Base-by-base conservation (phyloP, 2,888 invertebrate species). In the Piscicola geometra region DNA sequence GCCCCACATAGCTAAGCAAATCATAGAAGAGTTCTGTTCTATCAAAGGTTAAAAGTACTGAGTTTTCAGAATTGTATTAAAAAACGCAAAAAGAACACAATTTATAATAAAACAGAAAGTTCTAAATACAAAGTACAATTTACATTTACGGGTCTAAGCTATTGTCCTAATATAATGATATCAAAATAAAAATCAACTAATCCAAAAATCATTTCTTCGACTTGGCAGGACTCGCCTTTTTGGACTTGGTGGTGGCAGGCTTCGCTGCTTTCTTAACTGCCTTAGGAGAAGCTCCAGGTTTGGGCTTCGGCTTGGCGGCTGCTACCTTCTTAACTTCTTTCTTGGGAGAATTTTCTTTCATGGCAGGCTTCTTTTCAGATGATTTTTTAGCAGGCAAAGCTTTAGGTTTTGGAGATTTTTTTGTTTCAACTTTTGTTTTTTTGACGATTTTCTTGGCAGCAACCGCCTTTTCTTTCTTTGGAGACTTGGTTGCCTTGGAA, bases 321-420 rank as follows among this genome's bases (percentile, higher is more conserved):
- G 77, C n/a, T n/a, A n/a, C 50, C 50, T 68, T 64, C 25, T 75
- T 75, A 36, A 69, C 75, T 1, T 50, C 69, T 52, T 52, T 52
- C 56, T 75, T 71, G 32, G 66, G 56, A 28, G 75, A 33, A 15
- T 76, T 76, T 32, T 72, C 68, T 52, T 76, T 77, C 52, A 68
- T 77, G n/a, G 72, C 50, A 1, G 74, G 33, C 25, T 68, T 56
- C 35, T 76, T 68, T 35, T 73, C 68, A 33, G 78, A 71, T 28
- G 71, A 35, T 33, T 75, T 75, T 73, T 77, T 78, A 28, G 75
- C 76, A 28, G 75, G 68, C 25, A 69, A 47, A 18, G 75, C 77
- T 15, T 69, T 66, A n/a, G 76, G 72, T 64, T 78, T 78, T 47
- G 75, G 74, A 18, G 47, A 28, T 18, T 56, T 36, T 50, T 71